These are phyloP conservation scores for Crossaster papposus DNA, from an alignment of 53 echinoderm and acorn worm genomes.

Conservation along the genomic window DNA sequence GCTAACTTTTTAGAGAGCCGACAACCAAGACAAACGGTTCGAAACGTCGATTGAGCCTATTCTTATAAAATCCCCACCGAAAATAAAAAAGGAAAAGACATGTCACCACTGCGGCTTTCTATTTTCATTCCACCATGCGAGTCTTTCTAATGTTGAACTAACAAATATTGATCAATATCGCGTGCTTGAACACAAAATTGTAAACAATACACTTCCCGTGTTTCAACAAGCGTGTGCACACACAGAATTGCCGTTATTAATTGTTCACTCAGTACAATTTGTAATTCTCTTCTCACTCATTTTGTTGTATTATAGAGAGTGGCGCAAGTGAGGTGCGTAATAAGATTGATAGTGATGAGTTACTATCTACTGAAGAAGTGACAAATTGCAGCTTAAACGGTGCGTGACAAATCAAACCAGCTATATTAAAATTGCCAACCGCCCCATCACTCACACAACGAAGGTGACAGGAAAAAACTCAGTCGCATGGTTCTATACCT, in stretches of 20 bases:
- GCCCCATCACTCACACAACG: not conserved
- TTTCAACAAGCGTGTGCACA: not conserved
- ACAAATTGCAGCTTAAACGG: constrained; percentile 21
- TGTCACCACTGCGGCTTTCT: too few species aligned
- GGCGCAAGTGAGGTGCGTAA: constrained; percentile 7
- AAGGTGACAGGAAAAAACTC: not conserved
- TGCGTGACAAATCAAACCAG: not conserved
- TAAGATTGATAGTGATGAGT: constrained; percentile 1
- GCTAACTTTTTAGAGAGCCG: too few species aligned
- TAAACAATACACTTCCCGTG: not conserved
- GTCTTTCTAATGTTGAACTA: not conserved
- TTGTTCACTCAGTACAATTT: not conserved
- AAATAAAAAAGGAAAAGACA: too few species aligned
- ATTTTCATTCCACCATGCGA: not conserved
- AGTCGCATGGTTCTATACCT: not conserved
- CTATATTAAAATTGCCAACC: not conserved
- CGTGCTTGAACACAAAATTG: not conserved
- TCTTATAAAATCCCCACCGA: too few species aligned
- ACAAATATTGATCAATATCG: not conserved
- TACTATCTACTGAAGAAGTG: not conserved
- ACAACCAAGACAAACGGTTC: too few species aligned
- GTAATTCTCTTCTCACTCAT: not conserved
- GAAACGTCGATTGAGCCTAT: too few species aligned
- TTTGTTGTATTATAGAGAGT: not conserved
- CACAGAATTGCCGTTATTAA: not conserved